These are phyloP conservation scores for Albula goreensis DNA, from an alignment of 2,113 vertebrate species.

Conservation along the genomic window DNA sequence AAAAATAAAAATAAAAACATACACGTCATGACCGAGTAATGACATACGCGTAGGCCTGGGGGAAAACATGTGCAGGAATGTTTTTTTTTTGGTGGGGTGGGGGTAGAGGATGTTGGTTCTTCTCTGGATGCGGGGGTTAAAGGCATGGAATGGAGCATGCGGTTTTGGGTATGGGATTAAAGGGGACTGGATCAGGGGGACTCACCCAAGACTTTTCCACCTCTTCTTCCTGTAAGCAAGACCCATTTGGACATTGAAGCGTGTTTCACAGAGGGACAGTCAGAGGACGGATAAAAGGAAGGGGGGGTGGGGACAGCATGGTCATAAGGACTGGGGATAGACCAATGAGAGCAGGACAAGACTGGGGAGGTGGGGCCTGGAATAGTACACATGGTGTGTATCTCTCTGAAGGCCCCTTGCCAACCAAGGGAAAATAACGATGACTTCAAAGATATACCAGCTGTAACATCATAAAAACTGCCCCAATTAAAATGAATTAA, in stretches of 20 bases:
- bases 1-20: neutral
- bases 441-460: neutral
- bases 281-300: constrained; percentile 71
- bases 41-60: neutral
- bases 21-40: neutral
- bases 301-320: constrained; percentile 46
- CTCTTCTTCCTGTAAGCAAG: constrained; percentile 99
- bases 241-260: constrained; percentile 92
- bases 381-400: neutral
- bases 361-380: no score
- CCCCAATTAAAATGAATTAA: neutral
- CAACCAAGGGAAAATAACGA: neutral
- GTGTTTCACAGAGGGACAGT: constrained; percentile 83
- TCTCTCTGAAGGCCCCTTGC: neutral
- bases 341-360: no score
- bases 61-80: neutral
- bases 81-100: neutral
- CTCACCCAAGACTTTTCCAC: constrained; percentile 99
- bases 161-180: constrained; percentile 30
- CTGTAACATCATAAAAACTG: neutral
- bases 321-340: neutral
- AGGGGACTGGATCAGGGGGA: constrained; percentile 58
- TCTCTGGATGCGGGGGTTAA: neutral
- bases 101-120: no score
- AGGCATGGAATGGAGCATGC: constrained; percentile 47